These are phyloP conservation scores for Boloria selene DNA, from an alignment of 2,888 invertebrate genomes.

Conservation along the genomic window DNA sequence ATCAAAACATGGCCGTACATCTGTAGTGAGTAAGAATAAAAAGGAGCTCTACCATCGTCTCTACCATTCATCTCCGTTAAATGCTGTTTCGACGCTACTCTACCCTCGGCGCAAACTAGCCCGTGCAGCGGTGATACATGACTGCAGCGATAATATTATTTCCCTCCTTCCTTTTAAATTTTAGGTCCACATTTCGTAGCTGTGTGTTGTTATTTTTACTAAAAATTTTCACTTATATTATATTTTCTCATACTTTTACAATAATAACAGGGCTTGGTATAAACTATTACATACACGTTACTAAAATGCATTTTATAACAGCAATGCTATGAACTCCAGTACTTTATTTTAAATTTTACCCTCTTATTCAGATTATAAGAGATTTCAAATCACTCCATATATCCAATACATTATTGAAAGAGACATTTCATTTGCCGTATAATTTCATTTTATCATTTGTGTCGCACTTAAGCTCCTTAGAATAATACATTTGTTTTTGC, in stretches of 20 bases:
- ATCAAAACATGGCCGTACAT: too few species aligned
- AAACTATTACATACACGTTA: too few species aligned
- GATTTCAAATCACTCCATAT: not conserved
- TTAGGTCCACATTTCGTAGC: constrained; percentile 24
- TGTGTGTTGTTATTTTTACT: constrained; percentile 18
- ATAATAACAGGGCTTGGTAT: too few species aligned
- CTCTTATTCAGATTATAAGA: too few species aligned
- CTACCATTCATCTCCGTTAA: constrained; percentile 71
- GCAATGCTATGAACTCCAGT: too few species aligned
- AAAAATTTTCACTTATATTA: constrained; percentile 14
- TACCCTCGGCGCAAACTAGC: constrained; percentile 18
- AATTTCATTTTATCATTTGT: not conserved
- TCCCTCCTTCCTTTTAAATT: constrained; percentile 31
- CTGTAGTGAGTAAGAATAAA: constrained; percentile 62
- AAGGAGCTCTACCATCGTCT: constrained; percentile 62
- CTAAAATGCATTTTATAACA: too few species aligned
- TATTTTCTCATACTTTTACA: constrained; percentile 11
- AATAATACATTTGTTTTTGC: constrained; percentile 28
- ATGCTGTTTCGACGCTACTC: constrained; percentile 62
- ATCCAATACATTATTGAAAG: not conserved
- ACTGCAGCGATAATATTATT: constrained; percentile 31
- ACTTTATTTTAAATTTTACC: too few species aligned
- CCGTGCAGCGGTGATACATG: constrained; percentile 25
- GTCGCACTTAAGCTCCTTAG: constrained; percentile 21
- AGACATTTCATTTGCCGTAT: constrained; percentile 3